Base-by-base conservation (phyloP, 2,113 vertebrate species). In the Zosterops hypoxanthus region DNA sequence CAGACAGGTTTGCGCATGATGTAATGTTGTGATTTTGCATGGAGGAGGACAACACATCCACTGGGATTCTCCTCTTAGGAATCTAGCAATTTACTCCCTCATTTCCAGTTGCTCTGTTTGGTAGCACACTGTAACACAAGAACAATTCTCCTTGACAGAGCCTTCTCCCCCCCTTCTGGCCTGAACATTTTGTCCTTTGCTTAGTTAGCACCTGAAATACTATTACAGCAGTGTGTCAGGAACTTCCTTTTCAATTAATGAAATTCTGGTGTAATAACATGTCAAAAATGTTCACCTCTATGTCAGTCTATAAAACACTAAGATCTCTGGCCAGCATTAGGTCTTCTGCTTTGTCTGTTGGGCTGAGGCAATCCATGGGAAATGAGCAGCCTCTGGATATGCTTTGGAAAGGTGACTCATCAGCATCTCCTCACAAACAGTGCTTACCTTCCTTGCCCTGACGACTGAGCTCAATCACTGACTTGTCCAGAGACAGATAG, bases 401-500 rank as follows among this genome's bases (percentile, higher is more conserved):
- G 57, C 66, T 24, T 5, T 76, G 70, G 47, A 64, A 77, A 83
- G 55, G 53, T 63, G 71, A 80, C 36, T 73, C 56, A 25, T 2
- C 59, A 73, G 29, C 72, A 47, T 25, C 55, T 86, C 60, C 39
- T 80, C n/a, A 28, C 0, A 1, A 80, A 20, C 15, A 36, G 82
- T 26, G 50, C 90, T 52, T 72, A 99, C 99, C 99, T 97, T 99
- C 99, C 97, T 98, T 99, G 88, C 99, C 99, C 95, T 99, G 99
- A 23, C 99, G 97, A 96, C 99, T 99, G 90, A 99, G 98, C 98
- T 99, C 99, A 46, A 99, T 99, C 64, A 99, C 99, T 0, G 99
- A 99, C 82, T 99, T 99, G 97, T 99, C 99, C 81, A 99, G 98
- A 73, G 98, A 99, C 49, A 99, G 98, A 82, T 99, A 99, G 61